These are phyloP conservation scores for Amblyjoppa fuscipennis DNA, from an alignment of 2,888 invertebrate genomes.

Conservation along the genomic window DNA sequence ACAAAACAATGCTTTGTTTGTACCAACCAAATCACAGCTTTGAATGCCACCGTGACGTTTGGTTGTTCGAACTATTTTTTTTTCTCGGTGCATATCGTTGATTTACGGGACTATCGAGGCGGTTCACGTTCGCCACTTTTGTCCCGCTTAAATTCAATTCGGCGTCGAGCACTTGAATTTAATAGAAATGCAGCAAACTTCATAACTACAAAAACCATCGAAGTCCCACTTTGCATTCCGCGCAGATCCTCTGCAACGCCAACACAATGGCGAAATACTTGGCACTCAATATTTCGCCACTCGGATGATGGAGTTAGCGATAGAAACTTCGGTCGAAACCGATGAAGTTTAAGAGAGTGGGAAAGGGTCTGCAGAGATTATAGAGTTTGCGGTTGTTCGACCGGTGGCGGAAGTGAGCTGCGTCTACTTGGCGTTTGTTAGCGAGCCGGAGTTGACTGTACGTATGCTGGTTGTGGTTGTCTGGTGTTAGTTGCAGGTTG, in stretches of 20 bases:
- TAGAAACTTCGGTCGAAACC: constrained; percentile 33
- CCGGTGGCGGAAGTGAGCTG: constrained; percentile 7
- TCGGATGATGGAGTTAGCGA: neutral
- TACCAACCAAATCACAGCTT: no score
- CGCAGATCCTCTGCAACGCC: neutral
- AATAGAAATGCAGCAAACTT: no score
- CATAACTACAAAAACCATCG: no score
- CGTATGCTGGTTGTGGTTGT: constrained; percentile 39
- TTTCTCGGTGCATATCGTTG: no score
- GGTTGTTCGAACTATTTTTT: no score
- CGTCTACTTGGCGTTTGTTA: constrained; percentile 40
- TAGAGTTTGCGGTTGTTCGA: constrained; percentile 41
- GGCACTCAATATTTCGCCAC: neutral
- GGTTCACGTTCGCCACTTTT: no score
- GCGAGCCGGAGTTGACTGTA: constrained; percentile 25
- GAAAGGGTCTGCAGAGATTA: constrained; percentile 42
- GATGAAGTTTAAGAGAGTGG: constrained; percentile 23
- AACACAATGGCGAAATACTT: neutral
- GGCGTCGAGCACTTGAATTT: no score
- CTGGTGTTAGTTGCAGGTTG: constrained; percentile 41
- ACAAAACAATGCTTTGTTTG: no score
- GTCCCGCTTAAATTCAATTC: no score
- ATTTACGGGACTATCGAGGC: no score
- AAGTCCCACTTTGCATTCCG: no score
- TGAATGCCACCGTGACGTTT: no score